A percentile compares a stretch with the other conserved stretches of the same genome.
These are phyloP conservation scores for Nephotettix cincticeps DNA, from an alignment of 1,140 invertebrate genomes.

Conservation along the genomic window DNA sequence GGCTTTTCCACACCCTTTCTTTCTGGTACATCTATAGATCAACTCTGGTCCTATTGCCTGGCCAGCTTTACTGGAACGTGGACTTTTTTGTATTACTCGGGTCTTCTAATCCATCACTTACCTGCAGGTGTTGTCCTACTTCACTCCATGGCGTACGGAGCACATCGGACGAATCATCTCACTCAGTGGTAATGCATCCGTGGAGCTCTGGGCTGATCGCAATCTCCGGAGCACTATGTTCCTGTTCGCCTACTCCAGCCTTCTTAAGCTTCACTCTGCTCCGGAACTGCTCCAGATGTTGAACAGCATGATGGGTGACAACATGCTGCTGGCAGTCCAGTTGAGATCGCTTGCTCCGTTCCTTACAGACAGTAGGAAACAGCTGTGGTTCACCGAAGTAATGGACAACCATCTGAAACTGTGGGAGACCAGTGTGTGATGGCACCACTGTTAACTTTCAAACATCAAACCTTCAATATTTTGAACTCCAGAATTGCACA, in stretches of 20 bases:
- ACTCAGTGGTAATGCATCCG: constrained; percentile 36
- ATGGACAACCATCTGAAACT: constrained; percentile 39
- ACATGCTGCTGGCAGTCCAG: constrained; percentile 40
- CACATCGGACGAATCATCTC: constrained; percentile 38
- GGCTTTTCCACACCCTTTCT: background rate
- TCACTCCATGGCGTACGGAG: background rate
- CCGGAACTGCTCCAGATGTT: constrained; percentile 38
- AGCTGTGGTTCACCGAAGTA: constrained; percentile 40
- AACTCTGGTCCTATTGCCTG: too few species aligned
- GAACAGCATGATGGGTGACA: constrained; percentile 38
- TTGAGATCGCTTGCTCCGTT: constrained; percentile 38
- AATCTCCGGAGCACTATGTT: constrained; percentile 40
- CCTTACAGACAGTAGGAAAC: constrained; percentile 34
- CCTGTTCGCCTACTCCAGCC: constrained; percentile 35
- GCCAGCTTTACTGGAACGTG: too few species aligned
- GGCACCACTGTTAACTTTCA: too few species aligned
- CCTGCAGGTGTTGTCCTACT: background rate
- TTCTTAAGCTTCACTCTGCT: constrained; percentile 42
- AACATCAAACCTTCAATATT: too few species aligned
- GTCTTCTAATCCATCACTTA: too few species aligned
- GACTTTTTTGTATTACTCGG: too few species aligned
- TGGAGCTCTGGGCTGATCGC: constrained; percentile 36
- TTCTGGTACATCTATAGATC: background rate
- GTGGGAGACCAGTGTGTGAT: constrained; percentile 42
- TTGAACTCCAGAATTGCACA: too few species aligned